A percentile compares a stretch with the other conserved stretches of the same genome.
phyloP scores from a whole-genome alignment of 53 echinoderm and acorn worm species.

The Patiria pectinifera region DNA sequence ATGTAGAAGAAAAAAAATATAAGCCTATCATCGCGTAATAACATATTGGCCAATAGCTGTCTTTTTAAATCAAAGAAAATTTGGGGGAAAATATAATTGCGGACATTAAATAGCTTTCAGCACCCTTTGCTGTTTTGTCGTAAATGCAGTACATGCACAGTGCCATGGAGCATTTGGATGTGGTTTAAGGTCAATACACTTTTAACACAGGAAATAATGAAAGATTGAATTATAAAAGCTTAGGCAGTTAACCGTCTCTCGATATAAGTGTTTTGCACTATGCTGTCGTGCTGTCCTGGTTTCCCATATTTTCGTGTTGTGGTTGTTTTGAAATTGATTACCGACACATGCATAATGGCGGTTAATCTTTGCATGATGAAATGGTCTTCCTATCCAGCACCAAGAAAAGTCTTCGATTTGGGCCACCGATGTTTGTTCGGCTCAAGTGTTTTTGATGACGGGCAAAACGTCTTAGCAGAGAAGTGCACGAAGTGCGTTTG shows the following conservation, averaged over 20 bases:
- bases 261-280: neutral
- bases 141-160: neutral
- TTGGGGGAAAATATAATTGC: too few relatives aligned
- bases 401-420: slow-evolving; percentile 91
- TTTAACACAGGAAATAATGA: slow-evolving; percentile 25
- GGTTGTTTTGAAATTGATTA: neutral
- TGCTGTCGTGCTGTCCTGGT: neutral
- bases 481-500: slow-evolving; percentile 89
- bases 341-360: neutral
- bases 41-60: too few relatives aligned
- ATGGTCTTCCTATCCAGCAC: slow-evolving; percentile 63
- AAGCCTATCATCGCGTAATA: too few relatives aligned
- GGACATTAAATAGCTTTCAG: too few relatives aligned
- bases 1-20: too few relatives aligned
- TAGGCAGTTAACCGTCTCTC: neutral
- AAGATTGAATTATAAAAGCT: slow-evolving; percentile 15
- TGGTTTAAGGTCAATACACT: slow-evolving; percentile 3
- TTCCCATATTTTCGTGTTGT: neutral
- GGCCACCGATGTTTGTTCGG: slow-evolving; percentile 89
- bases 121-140: too few relatives aligned
- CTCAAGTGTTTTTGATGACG: slow-evolving; percentile 84
- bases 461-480: slow-evolving; percentile 79
- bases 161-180: neutral
- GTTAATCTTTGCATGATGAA: neutral
- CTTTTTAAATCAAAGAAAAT: too few relatives aligned